These are phyloP conservation scores for Phaethornis superciliosus DNA, from an alignment of 2,113 vertebrate genomes.

Conservation along the genomic window DNA sequence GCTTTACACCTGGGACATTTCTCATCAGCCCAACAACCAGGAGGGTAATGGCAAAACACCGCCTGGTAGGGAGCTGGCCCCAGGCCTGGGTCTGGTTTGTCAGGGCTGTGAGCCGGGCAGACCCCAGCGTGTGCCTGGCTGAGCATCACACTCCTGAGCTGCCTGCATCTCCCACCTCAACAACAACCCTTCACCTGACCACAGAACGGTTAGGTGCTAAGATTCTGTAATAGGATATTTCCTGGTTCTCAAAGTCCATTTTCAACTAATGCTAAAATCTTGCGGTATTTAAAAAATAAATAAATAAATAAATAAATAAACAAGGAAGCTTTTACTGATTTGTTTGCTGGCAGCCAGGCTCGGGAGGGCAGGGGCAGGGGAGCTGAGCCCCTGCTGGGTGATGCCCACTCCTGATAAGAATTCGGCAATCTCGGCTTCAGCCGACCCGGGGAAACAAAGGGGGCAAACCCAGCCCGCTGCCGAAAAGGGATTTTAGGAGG, in stretches of 20 bases:
- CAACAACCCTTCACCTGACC: not conserved
- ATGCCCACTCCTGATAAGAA: not conserved
- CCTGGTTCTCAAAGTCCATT: not conserved
- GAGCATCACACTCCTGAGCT: fast-evolving
- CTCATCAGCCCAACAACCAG: not conserved
- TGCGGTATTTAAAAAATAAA: not conserved
- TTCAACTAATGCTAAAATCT: not conserved
- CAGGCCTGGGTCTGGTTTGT: fast-evolving
- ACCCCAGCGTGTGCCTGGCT: too few species aligned
- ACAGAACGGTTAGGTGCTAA: not conserved
- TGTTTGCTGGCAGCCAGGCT: not conserved
- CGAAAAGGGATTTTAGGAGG: not conserved
- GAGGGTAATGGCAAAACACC: not conserved
- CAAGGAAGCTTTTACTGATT: not conserved
- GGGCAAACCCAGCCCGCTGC: not conserved
- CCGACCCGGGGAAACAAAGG: not conserved
- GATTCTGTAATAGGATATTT: not conserved
- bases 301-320: not conserved
- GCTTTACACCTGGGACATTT: not conserved
- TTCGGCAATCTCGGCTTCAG: not conserved
- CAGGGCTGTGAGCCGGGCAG: fast-evolving
- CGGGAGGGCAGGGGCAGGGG: not conserved
- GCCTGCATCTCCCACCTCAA: not conserved
- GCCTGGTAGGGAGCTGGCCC: fast-evolving
- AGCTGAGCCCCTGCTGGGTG: not conserved